Percentiles rank a stretch among this genome's conserved stretches.
Evolutionary conservation across 2,888 invertebrate genomes (phyloP).

Genomic region (Stenotaenia linearis): DNA sequence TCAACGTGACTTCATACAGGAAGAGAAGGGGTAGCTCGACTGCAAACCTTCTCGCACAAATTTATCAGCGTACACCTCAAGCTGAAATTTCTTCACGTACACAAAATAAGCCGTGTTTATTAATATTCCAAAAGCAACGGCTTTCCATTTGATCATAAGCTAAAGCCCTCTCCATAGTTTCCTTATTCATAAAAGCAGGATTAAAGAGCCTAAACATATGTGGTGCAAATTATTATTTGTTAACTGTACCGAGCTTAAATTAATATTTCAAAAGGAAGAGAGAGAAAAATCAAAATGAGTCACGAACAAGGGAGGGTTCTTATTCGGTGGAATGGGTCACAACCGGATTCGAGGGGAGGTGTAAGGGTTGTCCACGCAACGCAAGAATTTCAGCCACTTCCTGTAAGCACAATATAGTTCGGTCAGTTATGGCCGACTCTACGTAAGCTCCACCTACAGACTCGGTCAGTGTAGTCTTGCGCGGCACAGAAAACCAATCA

Average conservation of each 20-base stretch:
- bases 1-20: slow-evolving; percentile 24
- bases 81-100: slow-evolving; percentile 1
- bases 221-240: slow-evolving; percentile 9
- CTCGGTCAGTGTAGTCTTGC: slow-evolving; percentile 28
- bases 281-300: not conserved
- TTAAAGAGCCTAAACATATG: slow-evolving; percentile 8
- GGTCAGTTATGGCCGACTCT: slow-evolving; percentile 31
- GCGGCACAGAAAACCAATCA: slow-evolving; percentile 32
- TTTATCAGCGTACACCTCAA: not conserved
- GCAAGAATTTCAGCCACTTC: not conserved
- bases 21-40: slow-evolving; percentile 9
- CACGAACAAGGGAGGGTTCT: not conserved
- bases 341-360: not conserved
- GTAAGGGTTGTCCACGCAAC: not conserved
- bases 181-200: slow-evolving; percentile 14
- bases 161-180: slow-evolving; percentile 22
- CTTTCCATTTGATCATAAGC: slow-evolving; percentile 26
- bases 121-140: slow-evolving; percentile 24
- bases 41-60: not conserved
- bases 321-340: not conserved
- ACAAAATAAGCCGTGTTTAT: slow-evolving; percentile 20
- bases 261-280: not conserved
- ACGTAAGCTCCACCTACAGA: slow-evolving; percentile 29
- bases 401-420: slow-evolving; percentile 28
- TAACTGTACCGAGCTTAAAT: slow-evolving; percentile 8